Evolutionary conservation across 2,113 vertebrate species (phyloP).

Genomic region (Phocoena phocoena): DNA sequence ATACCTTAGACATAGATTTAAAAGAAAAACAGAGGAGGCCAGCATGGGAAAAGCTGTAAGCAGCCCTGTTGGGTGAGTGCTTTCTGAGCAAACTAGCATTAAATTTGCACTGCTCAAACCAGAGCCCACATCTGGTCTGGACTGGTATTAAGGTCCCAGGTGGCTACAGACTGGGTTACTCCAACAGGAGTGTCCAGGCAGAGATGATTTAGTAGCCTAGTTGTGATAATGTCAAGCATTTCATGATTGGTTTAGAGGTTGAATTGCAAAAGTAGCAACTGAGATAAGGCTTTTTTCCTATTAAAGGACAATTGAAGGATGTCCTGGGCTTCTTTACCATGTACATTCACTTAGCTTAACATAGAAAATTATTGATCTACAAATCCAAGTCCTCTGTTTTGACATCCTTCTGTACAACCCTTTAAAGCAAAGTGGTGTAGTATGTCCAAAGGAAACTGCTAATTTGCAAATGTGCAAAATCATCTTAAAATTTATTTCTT

Average conservation of each 20-base stretch:
- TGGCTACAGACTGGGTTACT: neutral
- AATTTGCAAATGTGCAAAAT: neutral
- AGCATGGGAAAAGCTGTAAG: neutral
- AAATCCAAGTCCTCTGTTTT: neutral
- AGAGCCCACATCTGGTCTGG: neutral
- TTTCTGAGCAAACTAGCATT: neutral
- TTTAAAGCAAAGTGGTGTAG: neutral
- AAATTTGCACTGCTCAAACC: neutral
- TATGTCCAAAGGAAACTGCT: neutral
- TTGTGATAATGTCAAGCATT: neutral
- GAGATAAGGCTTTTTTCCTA: neutral
- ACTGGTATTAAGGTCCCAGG: neutral
- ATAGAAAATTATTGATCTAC: neutral
- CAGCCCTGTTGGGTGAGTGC: no score
- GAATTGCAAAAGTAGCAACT: neutral
- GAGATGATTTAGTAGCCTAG: neutral
- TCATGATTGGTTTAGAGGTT: neutral
- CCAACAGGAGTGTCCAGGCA: neutral
- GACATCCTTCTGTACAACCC: neutral
- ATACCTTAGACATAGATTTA: neutral
- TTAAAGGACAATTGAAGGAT: neutral
- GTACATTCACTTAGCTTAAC: neutral
- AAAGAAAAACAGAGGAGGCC: neutral
- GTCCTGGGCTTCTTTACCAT: neutral
- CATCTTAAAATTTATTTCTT: neutral